Percentiles rank a stretch among this genome's conserved stretches.
Evolutionary conservation across 2,113 vertebrate species (phyloP).

Genomic region (Centropristis striata): DNA sequence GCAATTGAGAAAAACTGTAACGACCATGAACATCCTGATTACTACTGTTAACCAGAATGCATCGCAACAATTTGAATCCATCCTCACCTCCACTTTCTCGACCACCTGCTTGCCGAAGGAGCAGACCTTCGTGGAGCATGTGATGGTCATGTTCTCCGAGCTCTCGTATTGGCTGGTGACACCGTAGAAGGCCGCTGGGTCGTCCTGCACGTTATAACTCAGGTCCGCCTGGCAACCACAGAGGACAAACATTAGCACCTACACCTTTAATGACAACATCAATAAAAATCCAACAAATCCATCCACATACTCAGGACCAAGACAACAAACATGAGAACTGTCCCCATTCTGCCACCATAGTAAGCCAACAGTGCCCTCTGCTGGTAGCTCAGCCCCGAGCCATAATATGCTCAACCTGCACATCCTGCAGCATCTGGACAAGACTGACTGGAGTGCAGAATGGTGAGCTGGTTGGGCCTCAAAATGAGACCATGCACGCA

Average conservation of each 20-base stretch:
- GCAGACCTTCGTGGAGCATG: conserved; percentile 99
- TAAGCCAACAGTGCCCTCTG: conserved; percentile 13
- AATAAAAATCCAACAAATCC: background rate
- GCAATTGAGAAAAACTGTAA: too few species aligned
- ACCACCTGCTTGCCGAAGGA: conserved; percentile 99
- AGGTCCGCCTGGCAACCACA: conserved; percentile 91
- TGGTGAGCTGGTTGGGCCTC: background rate
- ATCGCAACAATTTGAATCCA: background rate
- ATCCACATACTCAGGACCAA: too few species aligned
- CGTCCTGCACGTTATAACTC: conserved; percentile 96
- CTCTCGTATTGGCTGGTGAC: conserved; percentile 99
- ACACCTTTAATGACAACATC: accelerated
- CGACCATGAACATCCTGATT: background rate
- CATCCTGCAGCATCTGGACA: background rate
- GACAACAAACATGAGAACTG: too few species aligned
- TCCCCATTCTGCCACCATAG: too few species aligned
- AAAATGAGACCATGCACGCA: background rate
- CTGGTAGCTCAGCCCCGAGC: conserved; percentile 19
- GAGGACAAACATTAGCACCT: background rate
- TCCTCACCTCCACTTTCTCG: conserved; percentile 98
- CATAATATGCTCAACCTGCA: background rate
- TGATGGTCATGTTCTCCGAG: conserved; percentile 99
- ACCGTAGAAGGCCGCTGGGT: conserved; percentile 95
- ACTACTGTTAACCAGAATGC: background rate
- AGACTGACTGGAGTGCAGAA: background rate